Evolutionary conservation across 2,113 vertebrate species (phyloP), one percentile per base, ranked within the genome.

Genomic region (Saguinus imperator): DNA sequence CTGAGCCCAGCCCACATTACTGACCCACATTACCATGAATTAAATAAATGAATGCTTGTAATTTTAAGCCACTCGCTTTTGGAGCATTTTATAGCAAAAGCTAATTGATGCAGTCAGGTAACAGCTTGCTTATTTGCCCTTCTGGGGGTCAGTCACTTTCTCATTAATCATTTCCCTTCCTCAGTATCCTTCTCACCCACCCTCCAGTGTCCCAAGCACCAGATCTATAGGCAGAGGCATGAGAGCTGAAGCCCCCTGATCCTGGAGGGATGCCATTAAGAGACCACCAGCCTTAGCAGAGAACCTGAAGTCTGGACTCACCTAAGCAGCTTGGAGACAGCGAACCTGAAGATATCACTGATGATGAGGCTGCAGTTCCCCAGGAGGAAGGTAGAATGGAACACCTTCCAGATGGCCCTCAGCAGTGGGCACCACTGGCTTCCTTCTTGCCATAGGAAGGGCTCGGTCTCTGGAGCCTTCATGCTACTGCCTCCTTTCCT

Each of bases 301-400:
- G n/a, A 20, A 43, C 35, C 23, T 5, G 0, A 77, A 43, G 86
- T 66, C 29, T 1, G 3, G 43, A 97, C 99, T 95, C 96, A 99
- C 99, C 99, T 99, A 87, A 99, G 98, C 66, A 99, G 98, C 95
- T 99, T 99, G 4, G 99, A 99, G 64, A 99, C 98, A 37, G 99
- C 97, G 75, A 99, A 99, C 98, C 99, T 98, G 98, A 99, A 99
- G 95, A 98, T 95, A 72, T 99, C 99, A 5, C 99, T 98, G 97
- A 98, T 94, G 91, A 99, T 86, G 76, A 99, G 98, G 94, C 99
- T 99, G 96, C 99, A 94, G 13, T 99, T 99, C 16, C 99, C 98
- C 7, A 99, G 98, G 82, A 99, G 98, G 98, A 99, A 99, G 86
- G 98, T 98, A 1, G 98, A 98, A n/a, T 98, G 98, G 55, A 99